Conservation (phyloP, 2,113 vertebrate genomes). For the Zosterops japonicus region DNA sequence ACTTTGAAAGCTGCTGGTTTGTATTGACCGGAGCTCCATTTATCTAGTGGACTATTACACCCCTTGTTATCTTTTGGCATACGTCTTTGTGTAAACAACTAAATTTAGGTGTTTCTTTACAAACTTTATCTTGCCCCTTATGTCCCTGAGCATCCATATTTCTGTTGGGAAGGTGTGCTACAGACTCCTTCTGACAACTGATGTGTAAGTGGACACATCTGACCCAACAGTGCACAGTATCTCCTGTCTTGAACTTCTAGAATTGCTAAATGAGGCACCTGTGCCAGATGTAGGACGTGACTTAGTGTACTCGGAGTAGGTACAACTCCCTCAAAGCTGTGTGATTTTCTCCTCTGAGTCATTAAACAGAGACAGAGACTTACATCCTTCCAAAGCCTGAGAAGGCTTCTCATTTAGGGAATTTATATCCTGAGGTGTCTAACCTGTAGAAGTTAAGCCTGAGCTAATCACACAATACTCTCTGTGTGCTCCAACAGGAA, state of each 20-base stretch:
- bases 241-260: background rate
- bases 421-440: background rate
- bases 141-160: background rate
- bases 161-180: background rate
- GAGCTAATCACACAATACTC: background rate
- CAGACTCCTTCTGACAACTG: background rate
- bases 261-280: background rate
- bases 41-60: background rate
- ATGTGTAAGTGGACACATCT: background rate
- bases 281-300: background rate
- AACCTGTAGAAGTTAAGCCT: background rate
- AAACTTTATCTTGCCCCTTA: background rate
- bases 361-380: background rate
- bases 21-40: background rate
- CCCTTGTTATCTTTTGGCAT: background rate
- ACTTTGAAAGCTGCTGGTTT: background rate
- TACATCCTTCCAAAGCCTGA: background rate
- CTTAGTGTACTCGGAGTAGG: background rate
- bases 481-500: background rate
- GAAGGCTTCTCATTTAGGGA: background rate
- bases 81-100: background rate
- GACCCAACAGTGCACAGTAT: background rate
- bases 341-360: background rate
- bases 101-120: background rate
- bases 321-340: background rate